A percentile compares a stretch with the other conserved stretches of the same genome.
Conservation (phyloP, 2,888 invertebrate genomes). For the Phaedon cochleariae region DNA sequence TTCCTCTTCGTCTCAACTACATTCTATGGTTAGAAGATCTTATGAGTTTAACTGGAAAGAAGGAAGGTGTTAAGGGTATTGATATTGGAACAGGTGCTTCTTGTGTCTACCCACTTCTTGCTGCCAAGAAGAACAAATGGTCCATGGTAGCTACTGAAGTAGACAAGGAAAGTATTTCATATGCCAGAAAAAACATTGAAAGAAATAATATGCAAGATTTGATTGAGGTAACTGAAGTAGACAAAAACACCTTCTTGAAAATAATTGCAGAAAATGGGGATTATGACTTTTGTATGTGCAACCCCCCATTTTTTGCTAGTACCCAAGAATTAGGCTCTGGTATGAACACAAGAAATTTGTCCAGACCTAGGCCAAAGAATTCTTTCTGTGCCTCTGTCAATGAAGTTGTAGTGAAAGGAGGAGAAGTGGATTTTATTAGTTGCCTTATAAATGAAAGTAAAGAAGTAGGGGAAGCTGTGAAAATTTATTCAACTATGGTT, state of each 20-base stretch:
- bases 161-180: conserved; percentile 73
- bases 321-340: conserved; percentile 58
- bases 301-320: conserved; percentile 91
- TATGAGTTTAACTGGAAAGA: conserved; percentile 59
- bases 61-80: conserved; percentile 68
- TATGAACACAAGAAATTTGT: conserved; percentile 56
- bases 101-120: conserved; percentile 91
- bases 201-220: conserved; percentile 74
- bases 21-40: conserved; percentile 93
- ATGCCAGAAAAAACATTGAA: conserved; percentile 77
- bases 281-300: conserved; percentile 88
- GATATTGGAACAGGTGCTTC: conserved; percentile 89
- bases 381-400: conserved; percentile 75
- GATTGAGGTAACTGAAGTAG: conserved; percentile 71
- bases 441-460: conserved; percentile 87
- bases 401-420: conserved; percentile 84
- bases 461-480: conserved; percentile 66
- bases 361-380: conserved; percentile 74
- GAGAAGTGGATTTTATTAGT: conserved; percentile 88
- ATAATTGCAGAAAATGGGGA: conserved; percentile 57
- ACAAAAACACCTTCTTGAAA: conserved; percentile 62
- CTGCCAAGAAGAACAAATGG: conserved; percentile 83
- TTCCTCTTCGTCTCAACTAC: conserved; percentile 94
- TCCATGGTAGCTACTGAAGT: conserved; percentile 88
- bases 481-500: conserved; percentile 91